phyloP scores from a whole-genome alignment of 1,140 invertebrate species.

The Zaprionus taronus region DNA sequence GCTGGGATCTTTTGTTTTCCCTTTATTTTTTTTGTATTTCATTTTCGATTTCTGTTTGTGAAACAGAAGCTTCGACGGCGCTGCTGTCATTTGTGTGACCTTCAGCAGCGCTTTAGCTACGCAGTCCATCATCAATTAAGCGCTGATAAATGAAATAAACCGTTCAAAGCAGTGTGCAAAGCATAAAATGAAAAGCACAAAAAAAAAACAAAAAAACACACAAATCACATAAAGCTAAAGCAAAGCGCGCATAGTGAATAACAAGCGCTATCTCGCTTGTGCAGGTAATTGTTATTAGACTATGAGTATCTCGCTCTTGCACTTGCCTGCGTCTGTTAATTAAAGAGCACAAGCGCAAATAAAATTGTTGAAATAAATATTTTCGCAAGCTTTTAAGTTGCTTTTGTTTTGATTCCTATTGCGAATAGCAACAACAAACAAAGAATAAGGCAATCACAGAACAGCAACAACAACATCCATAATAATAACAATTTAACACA shows the following conservation, averaged over 20 bases:
- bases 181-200: conserved; percentile 27
- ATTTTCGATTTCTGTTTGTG: conserved; percentile 7
- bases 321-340: conserved; percentile 29
- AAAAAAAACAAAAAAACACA: not conserved
- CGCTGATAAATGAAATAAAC: conserved; percentile 52
- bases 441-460: not conserved
- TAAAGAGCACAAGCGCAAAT: conserved; percentile 25
- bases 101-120: conserved; percentile 41
- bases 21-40: not conserved
- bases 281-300: conserved; percentile 20
- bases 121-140: conserved; percentile 48
- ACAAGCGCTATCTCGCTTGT: conserved; percentile 22
- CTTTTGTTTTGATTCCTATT: conserved; percentile 37
- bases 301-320: conserved; percentile 26
- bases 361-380: conserved; percentile 40
- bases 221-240: not conserved
- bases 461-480: conserved; percentile 1
- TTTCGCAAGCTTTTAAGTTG: conserved; percentile 44
- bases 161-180: conserved; percentile 30
- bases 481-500: conserved; percentile 12
- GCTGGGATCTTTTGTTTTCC: conserved; percentile 1
- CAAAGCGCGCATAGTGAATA: conserved; percentile 12
- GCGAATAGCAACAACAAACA: conserved; percentile 10
- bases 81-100: conserved; percentile 50
- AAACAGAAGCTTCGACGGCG: conserved; percentile 34